phyloP scores from a whole-genome alignment of 2,888 invertebrate species.

The Calephelis perditalis region DNA sequence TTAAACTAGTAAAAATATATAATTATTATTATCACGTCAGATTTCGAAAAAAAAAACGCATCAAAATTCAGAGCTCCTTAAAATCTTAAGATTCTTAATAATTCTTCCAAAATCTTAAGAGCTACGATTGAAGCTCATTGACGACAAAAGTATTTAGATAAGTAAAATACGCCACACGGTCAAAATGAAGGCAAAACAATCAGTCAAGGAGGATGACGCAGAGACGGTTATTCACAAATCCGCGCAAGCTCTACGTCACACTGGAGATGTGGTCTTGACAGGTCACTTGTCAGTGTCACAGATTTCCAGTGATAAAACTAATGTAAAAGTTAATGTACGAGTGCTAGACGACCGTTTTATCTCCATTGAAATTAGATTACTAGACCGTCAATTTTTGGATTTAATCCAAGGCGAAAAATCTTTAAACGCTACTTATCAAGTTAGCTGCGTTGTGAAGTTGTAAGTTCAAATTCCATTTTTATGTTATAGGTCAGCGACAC shows the following conservation, averaged over 20 bases:
- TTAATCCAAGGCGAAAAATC: neutral
- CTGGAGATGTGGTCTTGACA: slow-evolving; percentile 38
- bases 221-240: slow-evolving; percentile 46
- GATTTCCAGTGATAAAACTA: slow-evolving; percentile 17
- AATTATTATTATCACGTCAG: no score
- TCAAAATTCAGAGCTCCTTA: no score
- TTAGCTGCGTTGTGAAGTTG: neutral
- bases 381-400: neutral
- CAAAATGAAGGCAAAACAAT: slow-evolving; percentile 38
- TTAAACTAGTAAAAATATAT: no score
- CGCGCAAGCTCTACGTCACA: slow-evolving; percentile 44
- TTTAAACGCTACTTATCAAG: neutral
- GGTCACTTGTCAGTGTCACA: slow-evolving; percentile 52
- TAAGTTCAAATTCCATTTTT: no score
- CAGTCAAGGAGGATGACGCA: slow-evolving; percentile 44
- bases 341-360: slow-evolving; percentile 11
- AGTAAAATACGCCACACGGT: slow-evolving; percentile 31
- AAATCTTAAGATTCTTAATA: no score
- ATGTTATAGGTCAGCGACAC: no score
- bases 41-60: no score
- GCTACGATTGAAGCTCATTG: no score
- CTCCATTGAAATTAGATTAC: slow-evolving; percentile 5
- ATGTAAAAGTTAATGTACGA: slow-evolving; percentile 14
- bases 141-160: slow-evolving; percentile 22
- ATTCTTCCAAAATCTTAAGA: no score